Base-by-base conservation (phyloP, 1,140 invertebrate genomes). In the Drosophila navojoa region DNA sequence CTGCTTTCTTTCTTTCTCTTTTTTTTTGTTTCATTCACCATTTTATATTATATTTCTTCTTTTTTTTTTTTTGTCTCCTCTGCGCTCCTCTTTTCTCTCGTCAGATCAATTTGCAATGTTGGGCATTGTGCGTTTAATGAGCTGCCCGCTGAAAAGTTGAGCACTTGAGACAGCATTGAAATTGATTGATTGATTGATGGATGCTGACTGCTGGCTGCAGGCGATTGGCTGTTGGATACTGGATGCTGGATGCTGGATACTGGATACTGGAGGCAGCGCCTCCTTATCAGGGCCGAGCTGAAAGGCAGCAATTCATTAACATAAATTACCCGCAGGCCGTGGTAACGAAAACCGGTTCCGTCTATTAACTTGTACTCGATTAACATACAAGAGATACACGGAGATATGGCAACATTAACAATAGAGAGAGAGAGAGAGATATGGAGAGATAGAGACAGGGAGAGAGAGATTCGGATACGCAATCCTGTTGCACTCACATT, bases 401-500 rank as follows among this genome's bases (percentile, higher is more conserved):
- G 15, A 54, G 15, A n/a, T 32, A 16, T 32, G 27, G 27, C 25
- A 29, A 15, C 16, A 32, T 38, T 38, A 54, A 53, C 38, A 27
- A 10, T 16, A 6, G n/a, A 1, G 13, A 29, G 5, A 40, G 5
- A 54, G 9, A 40, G 10, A 0, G 19, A 1, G 19, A n/a, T n/a
- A n/a, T n/a, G 19, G 19, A 19, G 19, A 19, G 19, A 19, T 2
- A 19, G 19, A 19, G 19, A 22, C 2, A 22, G 19, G 1, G 42
- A 9, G 19, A 22, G 4, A 45, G n/a, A 16, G n/a, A 45, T 16
- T 45, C 6, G 13, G 32, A 38, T 40, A 40, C 35, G 16, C 35
- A 68, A 22, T 81, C 79, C 79, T 81, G 79, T 81, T 82, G 80
- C 76, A 85, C 64, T 82, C 27, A 57, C 60, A 32, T 45, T 84